phyloP scores from a whole-genome alignment of 1,140 invertebrate species.

The Lanistes nyassanus region DNA sequence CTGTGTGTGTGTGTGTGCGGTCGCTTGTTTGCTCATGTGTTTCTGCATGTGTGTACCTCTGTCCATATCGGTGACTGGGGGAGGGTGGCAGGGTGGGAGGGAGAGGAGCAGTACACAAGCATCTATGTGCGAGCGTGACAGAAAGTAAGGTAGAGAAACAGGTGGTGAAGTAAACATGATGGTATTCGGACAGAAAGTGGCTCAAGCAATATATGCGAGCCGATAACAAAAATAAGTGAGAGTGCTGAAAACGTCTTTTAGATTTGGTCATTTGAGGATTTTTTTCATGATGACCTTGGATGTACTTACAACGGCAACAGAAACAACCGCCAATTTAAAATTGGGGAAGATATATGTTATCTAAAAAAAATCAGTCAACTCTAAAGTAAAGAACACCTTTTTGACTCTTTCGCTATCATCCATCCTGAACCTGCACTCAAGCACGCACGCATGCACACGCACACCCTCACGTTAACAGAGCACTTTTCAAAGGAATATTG shows the following conservation, averaged over 20 bases:
- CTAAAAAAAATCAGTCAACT: not conserved
- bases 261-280: not conserved
- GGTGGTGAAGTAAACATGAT: not conserved
- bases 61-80: not conserved
- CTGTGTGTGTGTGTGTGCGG: conserved; percentile 8
- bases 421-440: not conserved
- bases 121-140: not conserved
- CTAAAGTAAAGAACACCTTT: not conserved
- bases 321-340: not conserved
- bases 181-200: not conserved
- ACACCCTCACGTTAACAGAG: not conserved
- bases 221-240: not conserved
- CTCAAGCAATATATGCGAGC: not conserved
- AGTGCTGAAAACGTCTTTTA: not conserved
- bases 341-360: not conserved
- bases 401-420: not conserved
- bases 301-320: not conserved
- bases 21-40: not conserved
- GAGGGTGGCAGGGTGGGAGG: not conserved
- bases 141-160: not conserved
- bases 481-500: too few species aligned
- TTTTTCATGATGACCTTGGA: not conserved
- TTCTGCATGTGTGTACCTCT: not conserved
- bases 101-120: not conserved
- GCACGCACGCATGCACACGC: conserved; percentile 4